A percentile compares a stretch with the other conserved stretches of the same genome.
Evolutionary conservation across 2,113 vertebrate species (phyloP).

Genomic region (Triplophysa tibetana): DNA sequence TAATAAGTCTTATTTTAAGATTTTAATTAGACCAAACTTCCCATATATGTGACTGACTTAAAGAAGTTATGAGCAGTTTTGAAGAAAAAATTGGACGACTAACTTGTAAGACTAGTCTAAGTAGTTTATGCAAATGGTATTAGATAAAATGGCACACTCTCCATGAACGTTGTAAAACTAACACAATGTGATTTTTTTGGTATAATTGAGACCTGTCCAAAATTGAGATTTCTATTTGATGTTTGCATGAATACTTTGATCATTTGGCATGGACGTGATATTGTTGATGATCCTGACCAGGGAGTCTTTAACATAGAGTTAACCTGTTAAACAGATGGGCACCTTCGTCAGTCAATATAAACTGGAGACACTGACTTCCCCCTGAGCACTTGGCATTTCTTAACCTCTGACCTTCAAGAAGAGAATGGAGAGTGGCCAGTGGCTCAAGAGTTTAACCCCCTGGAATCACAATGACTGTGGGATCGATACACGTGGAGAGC

Average conservation of each 20-base stretch:
- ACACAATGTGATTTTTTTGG: not conserved
- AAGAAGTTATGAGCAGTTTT: too few species aligned
- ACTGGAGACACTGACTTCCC: constrained; percentile 60
- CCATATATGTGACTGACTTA: too few species aligned
- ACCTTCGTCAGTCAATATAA: constrained; percentile 35
- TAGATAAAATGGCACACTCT: too few species aligned
- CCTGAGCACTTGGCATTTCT: constrained; percentile 69
- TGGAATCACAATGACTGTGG: constrained; percentile 52
- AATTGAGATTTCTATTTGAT: not conserved
- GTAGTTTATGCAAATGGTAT: too few species aligned
- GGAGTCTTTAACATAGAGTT: constrained; percentile 55
- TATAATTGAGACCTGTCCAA: not conserved
- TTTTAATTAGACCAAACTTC: too few species aligned
- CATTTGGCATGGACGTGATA: not conserved
- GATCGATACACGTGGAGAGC: constrained; percentile 62
- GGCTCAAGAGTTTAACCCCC: constrained; percentile 67
- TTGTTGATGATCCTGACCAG: constrained; percentile 42
- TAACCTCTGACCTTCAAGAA: constrained; percentile 69
- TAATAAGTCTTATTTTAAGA: too few species aligned
- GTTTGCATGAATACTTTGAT: not conserved
- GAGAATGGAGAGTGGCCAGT: constrained; percentile 60
- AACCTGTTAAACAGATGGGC: constrained; percentile 79
- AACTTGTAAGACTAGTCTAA: too few species aligned
- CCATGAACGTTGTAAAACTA: not conserved
- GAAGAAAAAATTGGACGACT: too few species aligned